A percentile compares a stretch with the other conserved stretches of the same genome.
Conservation (phyloP, 1,140 invertebrate species). For the Lepidurus packardi region DNA sequence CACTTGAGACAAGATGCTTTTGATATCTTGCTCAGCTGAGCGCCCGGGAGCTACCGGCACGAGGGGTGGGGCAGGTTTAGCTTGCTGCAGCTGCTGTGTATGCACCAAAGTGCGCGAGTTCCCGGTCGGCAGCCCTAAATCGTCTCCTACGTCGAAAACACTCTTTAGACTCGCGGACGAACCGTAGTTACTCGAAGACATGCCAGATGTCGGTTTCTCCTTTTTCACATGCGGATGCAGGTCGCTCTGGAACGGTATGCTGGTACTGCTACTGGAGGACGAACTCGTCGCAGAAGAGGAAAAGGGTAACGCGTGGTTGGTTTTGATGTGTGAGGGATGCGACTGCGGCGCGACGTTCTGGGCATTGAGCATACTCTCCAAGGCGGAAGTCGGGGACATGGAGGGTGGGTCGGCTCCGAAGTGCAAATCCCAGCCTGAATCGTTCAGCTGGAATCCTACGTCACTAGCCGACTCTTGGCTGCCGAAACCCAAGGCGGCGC, state of each 20-base stretch:
- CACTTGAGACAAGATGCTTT: neutral
- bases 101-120: neutral
- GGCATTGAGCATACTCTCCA: neutral
- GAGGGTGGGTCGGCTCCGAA: neutral
- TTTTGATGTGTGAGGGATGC: neutral
- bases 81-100: neutral
- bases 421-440: conserved; percentile 9
- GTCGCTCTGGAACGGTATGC: neutral
- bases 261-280: neutral
- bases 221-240: neutral
- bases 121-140: neutral
- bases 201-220: neutral
- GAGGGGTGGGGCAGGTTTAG: neutral
- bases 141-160: neutral
- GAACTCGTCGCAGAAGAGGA: neutral
- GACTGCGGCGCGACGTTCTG: neutral
- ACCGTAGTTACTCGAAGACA: neutral
- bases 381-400: neutral
- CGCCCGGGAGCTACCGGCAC: neutral
- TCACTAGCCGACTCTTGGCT: neutral
- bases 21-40: neutral
- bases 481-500: neutral
- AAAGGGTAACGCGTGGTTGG: neutral
- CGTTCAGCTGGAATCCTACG: neutral
- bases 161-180: neutral